These are phyloP conservation scores for Hydraecia micacea DNA, from an alignment of 2,888 invertebrate genomes.

Conservation along the genomic window DNA sequence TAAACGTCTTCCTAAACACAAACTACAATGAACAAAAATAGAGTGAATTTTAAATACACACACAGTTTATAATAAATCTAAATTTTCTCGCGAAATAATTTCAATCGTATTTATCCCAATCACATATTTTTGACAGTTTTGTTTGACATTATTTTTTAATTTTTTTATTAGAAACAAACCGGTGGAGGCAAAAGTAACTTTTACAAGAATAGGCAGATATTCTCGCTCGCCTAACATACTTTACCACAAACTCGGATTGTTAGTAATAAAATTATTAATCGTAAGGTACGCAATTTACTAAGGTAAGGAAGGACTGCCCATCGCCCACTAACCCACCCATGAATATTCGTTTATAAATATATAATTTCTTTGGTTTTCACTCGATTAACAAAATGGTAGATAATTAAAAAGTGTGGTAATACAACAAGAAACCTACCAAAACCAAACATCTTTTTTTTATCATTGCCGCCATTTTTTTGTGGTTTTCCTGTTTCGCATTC, in stretches of 20 bases:
- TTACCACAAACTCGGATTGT: background rate
- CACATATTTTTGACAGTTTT: conserved; percentile 44
- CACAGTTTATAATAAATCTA: conserved; percentile 34
- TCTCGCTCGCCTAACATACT: conserved; percentile 11
- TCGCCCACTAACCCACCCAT: too few relatives aligned
- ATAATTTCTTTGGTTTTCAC: background rate
- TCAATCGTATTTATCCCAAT: conserved; percentile 18
- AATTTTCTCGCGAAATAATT: conserved; percentile 13
- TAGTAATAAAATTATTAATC: background rate
- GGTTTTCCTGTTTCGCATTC: conserved; percentile 71
- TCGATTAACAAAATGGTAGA: conserved; percentile 45
- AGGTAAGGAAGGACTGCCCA: background rate
- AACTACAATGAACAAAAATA: conserved; percentile 1
- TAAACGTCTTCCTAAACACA: conserved; percentile 15
- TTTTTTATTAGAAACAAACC: background rate
- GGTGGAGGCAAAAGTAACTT: background rate
- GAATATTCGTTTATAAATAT: background rate
- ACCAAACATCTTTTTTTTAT: conserved; percentile 68
- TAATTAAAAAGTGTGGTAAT: conserved; percentile 47
- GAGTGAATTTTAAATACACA: conserved; percentile 9
- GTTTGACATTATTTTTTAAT: conserved; percentile 22
- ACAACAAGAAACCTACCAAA: conserved; percentile 58
- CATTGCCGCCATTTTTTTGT: conserved; percentile 86
- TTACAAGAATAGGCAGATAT: conserved; percentile 2
- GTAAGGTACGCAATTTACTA: background rate